These are phyloP conservation scores for Scatophagus argus DNA, from an alignment of 2,113 vertebrate genomes.

Conservation along the genomic window DNA sequence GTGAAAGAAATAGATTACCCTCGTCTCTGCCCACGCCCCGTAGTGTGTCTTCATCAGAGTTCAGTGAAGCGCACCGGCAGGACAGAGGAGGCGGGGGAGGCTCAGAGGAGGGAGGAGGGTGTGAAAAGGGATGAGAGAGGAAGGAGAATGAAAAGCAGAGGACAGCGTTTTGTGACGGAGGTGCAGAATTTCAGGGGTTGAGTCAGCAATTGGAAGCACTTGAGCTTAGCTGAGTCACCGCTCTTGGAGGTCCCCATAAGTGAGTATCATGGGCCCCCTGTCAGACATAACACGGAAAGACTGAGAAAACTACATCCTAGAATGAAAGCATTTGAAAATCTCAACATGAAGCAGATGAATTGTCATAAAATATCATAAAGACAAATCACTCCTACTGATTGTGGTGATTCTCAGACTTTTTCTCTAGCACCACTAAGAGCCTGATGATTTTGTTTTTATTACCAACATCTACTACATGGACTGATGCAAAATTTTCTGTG, in stretches of 20 bases:
- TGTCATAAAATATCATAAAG: not conserved
- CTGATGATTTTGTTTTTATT: not conserved
- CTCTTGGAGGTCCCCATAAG: constrained; percentile 47
- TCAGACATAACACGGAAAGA: constrained; percentile 30
- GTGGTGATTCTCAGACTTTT: not conserved
- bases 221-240: constrained; percentile 72
- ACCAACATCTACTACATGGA: not conserved
- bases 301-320: constrained; percentile 13
- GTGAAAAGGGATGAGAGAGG: constrained; percentile 61
- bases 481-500: not conserved
- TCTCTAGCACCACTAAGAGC: not conserved
- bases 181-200: constrained; percentile 72
- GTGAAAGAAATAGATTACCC: constrained; percentile 75
- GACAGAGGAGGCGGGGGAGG: constrained; percentile 60
- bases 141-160: constrained; percentile 68
- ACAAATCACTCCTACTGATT: not conserved
- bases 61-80: constrained; percentile 68
- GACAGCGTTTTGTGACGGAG: constrained; percentile 67
- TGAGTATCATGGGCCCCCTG: constrained; percentile 9
- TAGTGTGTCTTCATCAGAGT: constrained; percentile 81
- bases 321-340: constrained; percentile 5
- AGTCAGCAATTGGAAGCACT: constrained; percentile 72
- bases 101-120: constrained; percentile 50
- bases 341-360: not conserved
- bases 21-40: constrained; percentile 72